Base-by-base conservation (phyloP, 92 coral and sea anemone genomes). In the Galaxea fascicularis region DNA sequence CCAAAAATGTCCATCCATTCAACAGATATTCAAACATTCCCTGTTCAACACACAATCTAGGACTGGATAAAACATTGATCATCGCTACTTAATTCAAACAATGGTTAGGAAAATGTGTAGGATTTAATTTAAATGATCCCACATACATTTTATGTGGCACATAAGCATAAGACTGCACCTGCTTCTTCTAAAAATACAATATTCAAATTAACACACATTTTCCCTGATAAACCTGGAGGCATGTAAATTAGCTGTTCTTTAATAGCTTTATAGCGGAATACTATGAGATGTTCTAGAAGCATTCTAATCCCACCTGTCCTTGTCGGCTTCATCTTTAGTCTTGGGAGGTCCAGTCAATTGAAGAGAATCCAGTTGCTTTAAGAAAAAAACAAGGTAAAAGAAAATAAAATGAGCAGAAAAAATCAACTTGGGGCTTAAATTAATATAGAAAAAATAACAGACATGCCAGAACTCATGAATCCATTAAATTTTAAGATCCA, bases 291-390 rank as follows among this genome's bases (percentile, higher is more conserved):
- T 49, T 57, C 41, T 25, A 5, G 17, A 71, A 1, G 16, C 22
- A 15, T 12, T 31, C 13, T 39, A 26, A 62, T 85, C 92, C 59
- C 80, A 94, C 98, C 93, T 89, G 84, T 94, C 98, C 74, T 94
- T 94, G 30, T 94, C 95, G 3, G 85, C 79, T 54, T 94, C 98
- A 63, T 94, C 98, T 71, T 91, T 88, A 52, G 90, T 75, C 69
- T 92, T 90, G 54, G 91, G 75, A 15, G 98, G 95, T 8, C 84
- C 95, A 64, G 98, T 88, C 65, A 94, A 64, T 71, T 94, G 98
- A 22, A 94, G 90, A 1, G 95, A 94, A 67, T 94, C 98, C 59
- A 94, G 82, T 94, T 94, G 98, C 98, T 96, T 1, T 60, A 7
- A 6, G 84, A 2, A 52, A 62, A 65, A 68, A 60, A 53, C 13